These are phyloP conservation scores for Choloepus hoffmanni DNA, from an alignment of 2,113 vertebrate genomes.

Conservation along the genomic window DNA sequence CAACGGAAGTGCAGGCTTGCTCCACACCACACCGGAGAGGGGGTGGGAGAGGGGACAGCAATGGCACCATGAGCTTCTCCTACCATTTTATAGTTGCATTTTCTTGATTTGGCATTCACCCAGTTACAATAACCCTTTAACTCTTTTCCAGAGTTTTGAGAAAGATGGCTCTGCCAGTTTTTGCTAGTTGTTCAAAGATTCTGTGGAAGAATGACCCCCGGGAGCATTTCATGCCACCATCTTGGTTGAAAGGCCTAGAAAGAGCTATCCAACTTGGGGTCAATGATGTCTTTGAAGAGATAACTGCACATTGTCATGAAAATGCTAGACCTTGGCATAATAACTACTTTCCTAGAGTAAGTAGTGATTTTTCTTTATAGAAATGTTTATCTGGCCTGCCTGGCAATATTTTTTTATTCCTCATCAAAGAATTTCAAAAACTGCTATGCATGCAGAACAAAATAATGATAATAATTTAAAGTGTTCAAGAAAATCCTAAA, in stretches of 20 bases:
- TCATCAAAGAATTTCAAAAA: constrained; percentile 50
- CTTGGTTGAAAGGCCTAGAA: constrained; percentile 37
- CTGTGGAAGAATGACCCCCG: too few relatives aligned
- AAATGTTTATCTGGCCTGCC: constrained; percentile 69
- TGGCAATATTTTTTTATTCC: constrained; percentile 68
- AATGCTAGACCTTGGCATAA: constrained; percentile 25
- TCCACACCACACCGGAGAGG: too few relatives aligned
- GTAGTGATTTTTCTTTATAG: neutral
- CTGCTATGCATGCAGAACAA: constrained; percentile 55
- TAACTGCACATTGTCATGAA: constrained; percentile 49
- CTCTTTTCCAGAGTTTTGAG: too few relatives aligned
- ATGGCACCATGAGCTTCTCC: too few relatives aligned
- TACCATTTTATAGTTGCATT: too few relatives aligned
- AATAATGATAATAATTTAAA: constrained; percentile 68
- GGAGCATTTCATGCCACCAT: too few relatives aligned
- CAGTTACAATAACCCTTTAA: too few relatives aligned
- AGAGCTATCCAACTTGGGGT: constrained; percentile 35
- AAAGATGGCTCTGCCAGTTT: too few relatives aligned
- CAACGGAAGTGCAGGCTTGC: too few relatives aligned
- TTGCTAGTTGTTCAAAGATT: too few relatives aligned
- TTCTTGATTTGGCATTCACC: too few relatives aligned
- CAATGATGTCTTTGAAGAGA: constrained; percentile 62
- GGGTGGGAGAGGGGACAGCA: too few relatives aligned
- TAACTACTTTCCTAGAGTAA: constrained; percentile 62
- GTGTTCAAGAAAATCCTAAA: constrained; percentile 71